phyloP scores from a whole-genome alignment of 2,113 vertebrate species.

The Xyliphius kryptos region DNA sequence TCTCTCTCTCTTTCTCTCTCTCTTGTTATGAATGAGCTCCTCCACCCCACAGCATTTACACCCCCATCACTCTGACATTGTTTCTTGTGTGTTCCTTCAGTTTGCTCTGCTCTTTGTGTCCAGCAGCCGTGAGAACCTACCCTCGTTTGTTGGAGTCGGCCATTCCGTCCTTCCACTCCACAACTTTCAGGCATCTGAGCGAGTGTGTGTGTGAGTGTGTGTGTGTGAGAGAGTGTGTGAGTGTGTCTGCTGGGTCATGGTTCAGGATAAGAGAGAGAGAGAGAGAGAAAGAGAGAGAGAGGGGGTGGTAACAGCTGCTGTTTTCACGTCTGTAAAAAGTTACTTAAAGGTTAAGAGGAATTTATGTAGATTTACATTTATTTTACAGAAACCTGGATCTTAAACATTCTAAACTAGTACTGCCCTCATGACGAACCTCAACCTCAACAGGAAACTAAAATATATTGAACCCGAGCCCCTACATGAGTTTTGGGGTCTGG shows the following conservation, averaged over 20 bases:
- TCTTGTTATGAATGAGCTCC: background rate
- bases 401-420: background rate
- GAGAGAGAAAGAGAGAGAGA: background rate
- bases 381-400: background rate
- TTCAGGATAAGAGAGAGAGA: background rate
- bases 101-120: background rate
- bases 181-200: background rate
- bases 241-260: background rate
- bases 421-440: background rate
- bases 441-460: too few relatives aligned
- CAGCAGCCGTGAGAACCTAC: slow-evolving; percentile 7
- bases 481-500: too few relatives aligned
- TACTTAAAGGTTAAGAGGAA: too few relatives aligned
- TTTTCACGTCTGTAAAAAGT: too few relatives aligned
- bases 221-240: background rate
- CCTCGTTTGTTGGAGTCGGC: slow-evolving; percentile 14
- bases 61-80: too few relatives aligned
- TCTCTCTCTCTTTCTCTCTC: slow-evolving; percentile 2
- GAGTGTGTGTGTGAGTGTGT: slow-evolving; percentile 8
- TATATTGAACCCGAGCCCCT: too few relatives aligned
- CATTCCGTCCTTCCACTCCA: background rate
- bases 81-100: background rate
- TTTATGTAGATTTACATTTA: too few relatives aligned
- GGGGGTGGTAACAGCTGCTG: background rate
- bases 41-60: too few relatives aligned